Conservation (phyloP, 1,140 invertebrate genomes). For the Macrobrachium rosenbergii region DNA sequence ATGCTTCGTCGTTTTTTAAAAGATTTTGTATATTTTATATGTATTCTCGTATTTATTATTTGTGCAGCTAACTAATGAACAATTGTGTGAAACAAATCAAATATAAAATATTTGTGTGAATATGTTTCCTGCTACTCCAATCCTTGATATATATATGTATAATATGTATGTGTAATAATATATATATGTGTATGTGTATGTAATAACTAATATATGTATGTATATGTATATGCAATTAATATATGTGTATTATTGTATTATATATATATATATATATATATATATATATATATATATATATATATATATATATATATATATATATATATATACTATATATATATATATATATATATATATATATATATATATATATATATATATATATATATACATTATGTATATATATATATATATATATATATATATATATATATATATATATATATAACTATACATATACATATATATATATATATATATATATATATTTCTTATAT, state of each 20-base stretch:
- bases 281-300: not conserved
- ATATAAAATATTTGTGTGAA: no score
- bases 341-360: not conserved
- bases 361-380: no score
- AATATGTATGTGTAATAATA: not conserved
- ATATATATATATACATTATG: not conserved
- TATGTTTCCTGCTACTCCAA: no score
- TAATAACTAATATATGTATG: no score
- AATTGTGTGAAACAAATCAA: no score
- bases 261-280: not conserved
- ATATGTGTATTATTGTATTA: not conserved
- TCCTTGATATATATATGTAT: not conserved
- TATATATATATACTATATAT: not conserved
- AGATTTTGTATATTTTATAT: no score
- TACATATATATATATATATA: not conserved
- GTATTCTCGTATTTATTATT: no score
- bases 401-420: not conserved
- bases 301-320: not conserved
- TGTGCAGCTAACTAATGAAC: no score
- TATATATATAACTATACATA: not conserved
- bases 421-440: not conserved
- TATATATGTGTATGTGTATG: not conserved
- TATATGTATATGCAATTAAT: no score
- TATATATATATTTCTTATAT: not conserved
- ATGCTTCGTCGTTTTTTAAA: no score